Evolutionary conservation across 2,888 invertebrate genomes (phyloP), one percentile per base, ranked within the genome.

Genomic region (Nomada ferruginata): DNA sequence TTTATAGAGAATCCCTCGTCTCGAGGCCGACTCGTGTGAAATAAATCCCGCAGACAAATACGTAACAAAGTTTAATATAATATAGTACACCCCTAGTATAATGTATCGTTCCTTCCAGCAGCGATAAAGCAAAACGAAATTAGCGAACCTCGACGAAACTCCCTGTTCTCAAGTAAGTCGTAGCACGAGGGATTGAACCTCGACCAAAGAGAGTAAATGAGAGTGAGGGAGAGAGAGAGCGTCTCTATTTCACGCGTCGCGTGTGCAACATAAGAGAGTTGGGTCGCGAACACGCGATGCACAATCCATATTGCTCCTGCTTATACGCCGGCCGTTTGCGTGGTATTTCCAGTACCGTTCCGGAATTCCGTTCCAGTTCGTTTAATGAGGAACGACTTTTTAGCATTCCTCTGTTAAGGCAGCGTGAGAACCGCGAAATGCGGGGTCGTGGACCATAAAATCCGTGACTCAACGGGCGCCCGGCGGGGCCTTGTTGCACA

Each of bases 291-390:
- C 87, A 83, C 87, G 81, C 87, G 81, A 87, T 85, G 79, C 82
- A 70, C 87, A 85, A 87, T 87, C 86, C 83, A 79, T 85, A 87
- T 86, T 78, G 72, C 82, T 72, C 82, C 82, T 61, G 79, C 70
- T 82, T 74, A 50, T 82, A 81, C 60, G 63, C 23, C 50, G 75
- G 66, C 76, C 64, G n/a, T 69, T 76, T 71, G 78, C 70, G 65
- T 66, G 83, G 82, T 84, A 87, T 87, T 87, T 71, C 73, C 84
- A 83, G 83, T 87, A 86, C 88, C 87, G 87, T 88, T 88, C 71
- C 85, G 88, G 87, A 88, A 87, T 88, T 87, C 86, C 87, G 87
- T 87, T 87, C 87, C 87, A 87, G 87, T 86, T 87, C 87, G 87
- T 87, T 87, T 87, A 88, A 88, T 88, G 87, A 87, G 87, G 80